These are phyloP conservation scores for Orientallactaga sibirica DNA, from an alignment of 2,797 vertebrate species.

Conservation along the genomic window DNA sequence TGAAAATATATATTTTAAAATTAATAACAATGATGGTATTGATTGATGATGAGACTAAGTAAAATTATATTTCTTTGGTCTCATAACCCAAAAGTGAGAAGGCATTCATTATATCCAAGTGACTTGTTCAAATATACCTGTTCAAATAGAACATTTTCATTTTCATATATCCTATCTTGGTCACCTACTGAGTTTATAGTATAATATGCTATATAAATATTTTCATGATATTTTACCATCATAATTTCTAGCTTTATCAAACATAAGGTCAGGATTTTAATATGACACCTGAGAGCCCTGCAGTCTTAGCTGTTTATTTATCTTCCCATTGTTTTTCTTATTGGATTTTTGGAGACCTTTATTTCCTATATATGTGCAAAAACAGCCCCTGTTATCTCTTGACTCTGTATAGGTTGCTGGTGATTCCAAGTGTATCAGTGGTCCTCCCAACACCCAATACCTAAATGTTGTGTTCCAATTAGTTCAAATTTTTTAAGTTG, in stretches of 20 bases:
- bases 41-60: conserved; percentile 12
- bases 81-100: neutral
- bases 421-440: neutral
- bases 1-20: conserved; percentile 38
- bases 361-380: conserved; percentile 24
- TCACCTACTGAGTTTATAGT: conserved; percentile 16
- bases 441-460: neutral
- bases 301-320: conserved; percentile 48
- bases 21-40: neutral
- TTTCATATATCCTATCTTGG: conserved; percentile 31
- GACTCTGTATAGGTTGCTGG: neutral
- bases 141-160: conserved; percentile 11
- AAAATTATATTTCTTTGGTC: conserved; percentile 8
- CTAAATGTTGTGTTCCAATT: neutral
- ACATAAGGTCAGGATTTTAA: conserved; percentile 66
- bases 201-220: conserved; percentile 38
- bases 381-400: neutral
- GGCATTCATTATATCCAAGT: conserved; percentile 21
- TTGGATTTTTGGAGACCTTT: conserved; percentile 30
- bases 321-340: conserved; percentile 16
- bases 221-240: conserved; percentile 60
- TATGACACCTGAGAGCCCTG: conserved; percentile 47
- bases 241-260: conserved; percentile 64
- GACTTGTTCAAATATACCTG: neutral
- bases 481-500: neutral